These are phyloP conservation scores for Isaurus tuberculatus DNA, from an alignment of 92 coral and sea anemone species.

Conservation along the genomic window DNA sequence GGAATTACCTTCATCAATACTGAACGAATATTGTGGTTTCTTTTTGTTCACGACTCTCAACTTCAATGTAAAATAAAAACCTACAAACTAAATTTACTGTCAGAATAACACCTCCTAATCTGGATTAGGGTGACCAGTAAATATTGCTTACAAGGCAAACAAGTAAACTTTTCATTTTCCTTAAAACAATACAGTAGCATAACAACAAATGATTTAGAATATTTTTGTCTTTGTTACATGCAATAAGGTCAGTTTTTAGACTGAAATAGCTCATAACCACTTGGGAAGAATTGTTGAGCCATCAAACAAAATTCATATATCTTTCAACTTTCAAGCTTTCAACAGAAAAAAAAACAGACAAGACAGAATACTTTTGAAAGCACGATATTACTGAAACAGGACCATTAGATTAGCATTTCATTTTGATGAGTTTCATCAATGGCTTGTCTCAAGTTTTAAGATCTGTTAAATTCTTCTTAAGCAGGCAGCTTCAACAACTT, in stretches of 20 bases:
- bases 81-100: too few relatives aligned
- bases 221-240: not conserved
- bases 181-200: not conserved
- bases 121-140: too few relatives aligned
- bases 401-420: not conserved
- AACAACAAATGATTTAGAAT: not conserved
- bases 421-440: constrained; percentile 18
- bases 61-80: too few relatives aligned
- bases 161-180: not conserved
- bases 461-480: constrained; percentile 50
- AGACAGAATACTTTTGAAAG: not conserved
- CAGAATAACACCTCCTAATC: too few relatives aligned
- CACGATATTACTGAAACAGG: not conserved
- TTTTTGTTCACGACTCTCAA: too few relatives aligned
- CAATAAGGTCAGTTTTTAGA: not conserved
- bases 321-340: not conserved
- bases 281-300: not conserved
- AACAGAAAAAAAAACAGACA: not conserved
- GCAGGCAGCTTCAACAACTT: constrained; percentile 98
- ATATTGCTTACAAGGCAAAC: too few relatives aligned
- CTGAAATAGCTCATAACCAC: not conserved
- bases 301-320: not conserved
- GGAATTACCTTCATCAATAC: too few relatives aligned
- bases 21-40: too few relatives aligned
- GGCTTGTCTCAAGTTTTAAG: constrained; percentile 26